phyloP scores from a whole-genome alignment of 2,113 vertebrate species.

The Platichthys stellatus region DNA sequence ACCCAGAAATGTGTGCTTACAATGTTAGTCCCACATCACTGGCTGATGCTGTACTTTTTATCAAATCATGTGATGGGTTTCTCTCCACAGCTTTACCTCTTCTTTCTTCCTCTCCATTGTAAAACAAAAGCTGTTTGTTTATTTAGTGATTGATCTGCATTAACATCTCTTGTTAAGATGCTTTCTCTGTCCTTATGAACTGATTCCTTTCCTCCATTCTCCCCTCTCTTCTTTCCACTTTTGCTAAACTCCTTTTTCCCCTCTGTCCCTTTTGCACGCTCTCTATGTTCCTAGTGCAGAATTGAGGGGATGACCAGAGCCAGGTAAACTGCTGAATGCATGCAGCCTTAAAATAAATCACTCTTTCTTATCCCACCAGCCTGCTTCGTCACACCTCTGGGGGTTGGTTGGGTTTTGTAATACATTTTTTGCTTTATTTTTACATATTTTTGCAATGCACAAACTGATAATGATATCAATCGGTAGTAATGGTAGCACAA shows the following conservation, averaged over 20 bases:
- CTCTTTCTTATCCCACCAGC: slow-evolving; percentile 12
- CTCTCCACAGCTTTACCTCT: not conserved
- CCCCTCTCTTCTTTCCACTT: slow-evolving; percentile 75
- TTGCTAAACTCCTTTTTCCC: slow-evolving; percentile 81
- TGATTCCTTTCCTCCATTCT: slow-evolving; percentile 32
- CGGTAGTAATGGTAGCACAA: not conserved
- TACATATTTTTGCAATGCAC: slow-evolving; percentile 2
- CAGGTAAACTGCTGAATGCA: slow-evolving; percentile 88
- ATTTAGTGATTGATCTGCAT: not conserved
- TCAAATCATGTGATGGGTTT: not conserved
- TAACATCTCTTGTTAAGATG: slow-evolving; percentile 14
- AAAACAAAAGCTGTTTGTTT: slow-evolving; percentile 5
- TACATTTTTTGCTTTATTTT: not conserved
- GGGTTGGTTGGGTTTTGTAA: not conserved
- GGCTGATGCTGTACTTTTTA: no score
- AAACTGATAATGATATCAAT: not conserved
- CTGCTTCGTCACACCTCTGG: slow-evolving; percentile 8
- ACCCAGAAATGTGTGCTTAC: not conserved
- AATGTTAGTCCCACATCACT: slow-evolving; percentile 2
- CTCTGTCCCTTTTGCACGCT: slow-evolving; percentile 82
- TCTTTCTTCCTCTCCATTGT: slow-evolving; percentile 6
- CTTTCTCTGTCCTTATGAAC: slow-evolving; percentile 6
- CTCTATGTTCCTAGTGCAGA: slow-evolving; percentile 93
- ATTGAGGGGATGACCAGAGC: slow-evolving; percentile 90
- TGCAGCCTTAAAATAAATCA: slow-evolving; percentile 38